These are phyloP conservation scores for Sciurus vulgaris DNA, from an alignment of 2,797 vertebrate genomes.

Conservation along the genomic window DNA sequence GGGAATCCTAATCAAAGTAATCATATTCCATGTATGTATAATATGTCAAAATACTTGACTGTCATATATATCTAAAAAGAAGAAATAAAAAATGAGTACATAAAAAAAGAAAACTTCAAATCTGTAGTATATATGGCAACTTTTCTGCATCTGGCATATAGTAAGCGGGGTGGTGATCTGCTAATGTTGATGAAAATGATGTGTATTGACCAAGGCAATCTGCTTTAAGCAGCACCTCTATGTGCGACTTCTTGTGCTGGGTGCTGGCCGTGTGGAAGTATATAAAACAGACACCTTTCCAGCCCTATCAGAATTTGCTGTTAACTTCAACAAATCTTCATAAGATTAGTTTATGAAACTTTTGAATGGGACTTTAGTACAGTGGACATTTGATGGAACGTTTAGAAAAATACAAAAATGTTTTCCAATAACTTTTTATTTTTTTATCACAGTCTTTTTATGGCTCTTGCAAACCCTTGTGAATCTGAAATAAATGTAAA, in stretches of 20 bases:
- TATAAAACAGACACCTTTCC: not conserved
- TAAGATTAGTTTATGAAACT: slow-evolving; percentile 9
- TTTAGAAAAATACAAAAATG: slow-evolving; percentile 38
- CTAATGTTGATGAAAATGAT: not conserved
- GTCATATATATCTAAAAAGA: too few species aligned
- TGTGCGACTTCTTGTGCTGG: not conserved
- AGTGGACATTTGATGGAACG: not conserved
- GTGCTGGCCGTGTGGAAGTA: not conserved
- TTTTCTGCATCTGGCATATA: not conserved
- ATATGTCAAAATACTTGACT: too few species aligned
- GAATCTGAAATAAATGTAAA: not conserved
- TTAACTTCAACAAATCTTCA: not conserved
- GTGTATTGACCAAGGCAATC: not conserved
- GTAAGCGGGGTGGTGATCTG: not conserved
- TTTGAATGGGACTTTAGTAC: not conserved
- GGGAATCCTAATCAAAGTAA: too few species aligned
- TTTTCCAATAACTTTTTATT: not conserved
- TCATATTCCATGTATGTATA: too few species aligned
- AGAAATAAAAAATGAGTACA: too few species aligned
- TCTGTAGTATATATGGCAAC: too few species aligned
- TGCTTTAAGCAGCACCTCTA: not conserved
- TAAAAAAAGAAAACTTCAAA: too few species aligned
- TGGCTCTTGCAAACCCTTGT: not conserved
- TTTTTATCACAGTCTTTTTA: not conserved
- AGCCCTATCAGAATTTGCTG: not conserved